Conservation (phyloP, 2,113 vertebrate genomes). For the Ginglymostoma cirratum region DNA sequence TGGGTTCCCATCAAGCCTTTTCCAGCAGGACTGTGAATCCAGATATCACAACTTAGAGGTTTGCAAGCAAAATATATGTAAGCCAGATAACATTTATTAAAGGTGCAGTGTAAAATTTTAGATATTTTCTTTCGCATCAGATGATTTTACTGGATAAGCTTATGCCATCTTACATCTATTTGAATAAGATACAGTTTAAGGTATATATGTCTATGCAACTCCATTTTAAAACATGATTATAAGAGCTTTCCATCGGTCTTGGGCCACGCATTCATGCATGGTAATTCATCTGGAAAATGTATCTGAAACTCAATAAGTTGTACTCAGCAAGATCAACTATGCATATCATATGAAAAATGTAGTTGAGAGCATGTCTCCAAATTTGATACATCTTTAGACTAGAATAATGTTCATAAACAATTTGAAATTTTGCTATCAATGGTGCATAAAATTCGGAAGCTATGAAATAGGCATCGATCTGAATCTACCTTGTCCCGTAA, state of each 20-base stretch:
- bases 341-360: background rate
- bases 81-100: background rate
- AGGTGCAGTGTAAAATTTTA: background rate
- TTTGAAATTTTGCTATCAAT: background rate
- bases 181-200: background rate
- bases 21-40: no score
- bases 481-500: no score
- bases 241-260: background rate
- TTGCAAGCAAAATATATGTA: background rate
- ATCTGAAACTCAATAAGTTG: background rate
- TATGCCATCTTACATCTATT: background rate
- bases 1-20: no score
- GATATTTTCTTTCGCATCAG: background rate
- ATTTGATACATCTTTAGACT: background rate
- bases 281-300: background rate
- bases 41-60: background rate
- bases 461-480: background rate
- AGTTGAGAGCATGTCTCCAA: background rate
- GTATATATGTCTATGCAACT: background rate
- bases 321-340: background rate
- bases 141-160: background rate
- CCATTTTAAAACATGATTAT: background rate
- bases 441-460: background rate
- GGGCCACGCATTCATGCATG: background rate
- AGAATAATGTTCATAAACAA: background rate